These are phyloP conservation scores for Latheticus oryzae DNA, from an alignment of 2,888 invertebrate genomes.

Conservation along the genomic window DNA sequence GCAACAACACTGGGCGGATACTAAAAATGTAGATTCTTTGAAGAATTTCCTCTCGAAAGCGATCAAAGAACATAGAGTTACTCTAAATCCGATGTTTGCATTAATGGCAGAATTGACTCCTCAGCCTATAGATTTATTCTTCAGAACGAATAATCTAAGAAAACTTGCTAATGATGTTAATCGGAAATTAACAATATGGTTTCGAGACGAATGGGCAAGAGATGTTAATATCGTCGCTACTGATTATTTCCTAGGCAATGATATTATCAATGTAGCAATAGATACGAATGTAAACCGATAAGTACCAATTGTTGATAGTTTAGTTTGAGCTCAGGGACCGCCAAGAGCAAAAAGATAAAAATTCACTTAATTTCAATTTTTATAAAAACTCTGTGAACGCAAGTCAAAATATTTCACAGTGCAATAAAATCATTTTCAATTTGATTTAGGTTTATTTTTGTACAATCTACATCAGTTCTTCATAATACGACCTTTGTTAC, in stretches of 20 bases:
- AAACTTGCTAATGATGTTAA: conserved; percentile 76
- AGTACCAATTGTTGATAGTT: not conserved
- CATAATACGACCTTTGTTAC: conserved; percentile 44
- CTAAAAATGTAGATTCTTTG: conserved; percentile 68
- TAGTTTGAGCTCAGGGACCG: conserved; percentile 13
- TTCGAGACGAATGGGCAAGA: conserved; percentile 74
- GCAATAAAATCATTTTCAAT: not conserved
- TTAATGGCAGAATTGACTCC: conserved; percentile 83
- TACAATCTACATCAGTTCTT: conserved; percentile 48
- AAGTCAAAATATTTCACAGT: no score
- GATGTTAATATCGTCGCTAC: conserved; percentile 79
- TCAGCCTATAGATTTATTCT: conserved; percentile 72
- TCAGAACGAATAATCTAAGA: conserved; percentile 72
- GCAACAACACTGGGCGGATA: conserved; percentile 76
- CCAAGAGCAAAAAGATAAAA: not conserved
- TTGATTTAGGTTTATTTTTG: not conserved
- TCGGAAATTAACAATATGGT: conserved; percentile 76
- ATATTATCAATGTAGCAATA: conserved; percentile 76
- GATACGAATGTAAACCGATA: conserved; percentile 56
- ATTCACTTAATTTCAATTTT: conserved; percentile 5
- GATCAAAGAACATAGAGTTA: conserved; percentile 63
- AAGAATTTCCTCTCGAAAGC: conserved; percentile 67
- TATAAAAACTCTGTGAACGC: no score
- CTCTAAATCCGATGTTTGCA: conserved; percentile 69
- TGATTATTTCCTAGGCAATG: conserved; percentile 79